Evolutionary conservation across 1,140 invertebrate genomes (phyloP).

Genomic region (Hermetia illucens): DNA sequence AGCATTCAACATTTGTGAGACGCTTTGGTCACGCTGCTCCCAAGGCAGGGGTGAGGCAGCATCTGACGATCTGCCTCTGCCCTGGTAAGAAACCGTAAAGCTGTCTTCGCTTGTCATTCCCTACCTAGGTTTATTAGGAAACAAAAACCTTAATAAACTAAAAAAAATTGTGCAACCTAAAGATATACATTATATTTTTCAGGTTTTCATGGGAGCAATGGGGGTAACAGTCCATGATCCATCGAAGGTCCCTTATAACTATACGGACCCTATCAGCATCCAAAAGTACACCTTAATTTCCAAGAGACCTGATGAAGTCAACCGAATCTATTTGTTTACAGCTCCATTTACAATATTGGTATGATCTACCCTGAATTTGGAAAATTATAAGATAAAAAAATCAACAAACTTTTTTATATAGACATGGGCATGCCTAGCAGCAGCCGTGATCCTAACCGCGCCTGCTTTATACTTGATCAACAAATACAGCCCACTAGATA

Average conservation of each 20-base stretch:
- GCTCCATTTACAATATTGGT: slow-evolving; percentile 69
- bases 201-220: slow-evolving; percentile 56
- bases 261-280: slow-evolving; percentile 59
- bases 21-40: no score
- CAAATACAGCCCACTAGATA: slow-evolving; percentile 52
- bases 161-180: no score
- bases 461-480: slow-evolving; percentile 68
- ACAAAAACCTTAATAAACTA: no score
- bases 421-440: slow-evolving; percentile 68
- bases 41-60: no score
- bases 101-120: no score
- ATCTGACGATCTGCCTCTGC: no score
- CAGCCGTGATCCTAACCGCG: slow-evolving; percentile 56
- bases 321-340: slow-evolving; percentile 66
- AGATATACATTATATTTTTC: no score
- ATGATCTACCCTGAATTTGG: no score
- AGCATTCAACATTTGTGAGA: no score
- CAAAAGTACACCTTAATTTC: slow-evolving; percentile 67
- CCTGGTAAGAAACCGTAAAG: no score
- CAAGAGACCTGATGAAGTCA: slow-evolving; percentile 57
- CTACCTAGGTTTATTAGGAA: no score
- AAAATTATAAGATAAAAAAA: neutral
- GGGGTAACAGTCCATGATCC: slow-evolving; percentile 51
- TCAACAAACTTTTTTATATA: slow-evolving; percentile 28
- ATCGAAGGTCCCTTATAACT: slow-evolving; percentile 54